Conservation (phyloP, 2,113 vertebrate species). For the Anas platyrhynchos region DNA sequence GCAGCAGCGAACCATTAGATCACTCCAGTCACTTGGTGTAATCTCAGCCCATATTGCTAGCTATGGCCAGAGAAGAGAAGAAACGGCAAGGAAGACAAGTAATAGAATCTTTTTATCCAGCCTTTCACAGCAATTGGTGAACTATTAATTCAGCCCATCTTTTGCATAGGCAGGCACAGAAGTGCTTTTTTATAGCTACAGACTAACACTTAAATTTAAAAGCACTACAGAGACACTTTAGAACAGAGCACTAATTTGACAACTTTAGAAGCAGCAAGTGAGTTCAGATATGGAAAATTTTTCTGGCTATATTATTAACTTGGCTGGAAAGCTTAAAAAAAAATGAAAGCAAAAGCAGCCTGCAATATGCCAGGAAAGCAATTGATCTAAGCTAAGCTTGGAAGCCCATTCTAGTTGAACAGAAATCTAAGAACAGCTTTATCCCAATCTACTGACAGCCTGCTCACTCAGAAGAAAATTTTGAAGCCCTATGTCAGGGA, state of each 20-base stretch:
- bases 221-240: constrained; percentile 51
- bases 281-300: constrained; percentile 7
- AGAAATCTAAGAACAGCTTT: neutral
- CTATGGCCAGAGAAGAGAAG: neutral
- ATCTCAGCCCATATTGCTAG: neutral
- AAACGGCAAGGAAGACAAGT: neutral
- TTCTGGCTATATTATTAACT: neutral
- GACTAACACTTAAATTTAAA: constrained; percentile 42
- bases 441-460: neutral
- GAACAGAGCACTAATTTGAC: constrained; percentile 26
- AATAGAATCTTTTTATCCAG: neutral
- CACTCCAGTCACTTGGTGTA: neutral
- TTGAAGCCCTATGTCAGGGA: neutral
- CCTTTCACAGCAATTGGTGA: neutral
- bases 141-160: constrained; percentile 15
- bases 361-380: neutral
- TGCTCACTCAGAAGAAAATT: neutral
- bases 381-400: neutral
- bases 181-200: constrained; percentile 16
- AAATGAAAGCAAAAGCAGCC: neutral
- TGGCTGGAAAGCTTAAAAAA: neutral
- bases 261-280: constrained; percentile 36
- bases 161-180: constrained; percentile 27
- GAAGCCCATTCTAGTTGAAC: neutral
- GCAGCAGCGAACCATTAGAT: neutral